phyloP scores from a whole-genome alignment of 2,797 vertebrate species.

The Paedocypris micromegethes region DNA sequence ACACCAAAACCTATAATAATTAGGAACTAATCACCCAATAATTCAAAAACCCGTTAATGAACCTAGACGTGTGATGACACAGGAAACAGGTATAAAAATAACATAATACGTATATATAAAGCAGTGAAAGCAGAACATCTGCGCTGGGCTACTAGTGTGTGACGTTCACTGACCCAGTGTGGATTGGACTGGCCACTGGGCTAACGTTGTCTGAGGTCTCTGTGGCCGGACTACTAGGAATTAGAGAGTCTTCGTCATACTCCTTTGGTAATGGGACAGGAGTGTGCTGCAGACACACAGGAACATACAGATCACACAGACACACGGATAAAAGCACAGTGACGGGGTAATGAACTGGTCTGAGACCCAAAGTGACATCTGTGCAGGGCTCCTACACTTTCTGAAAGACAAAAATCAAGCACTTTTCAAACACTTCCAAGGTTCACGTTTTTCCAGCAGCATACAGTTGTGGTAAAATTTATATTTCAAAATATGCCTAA shows the following conservation, averaged over 20 bases:
- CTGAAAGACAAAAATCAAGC: no score
- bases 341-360: constrained; percentile 25
- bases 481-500: no score
- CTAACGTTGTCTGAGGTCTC: constrained; percentile 99
- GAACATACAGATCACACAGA: constrained; percentile 32
- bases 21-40: no score
- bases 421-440: no score
- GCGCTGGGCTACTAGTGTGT: not conserved
- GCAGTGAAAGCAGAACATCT: constrained; percentile 19
- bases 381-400: not conserved
- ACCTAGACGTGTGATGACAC: constrained; percentile 14
- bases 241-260: constrained; percentile 92
- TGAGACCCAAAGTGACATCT: constrained; percentile 9
- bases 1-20: no score
- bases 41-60: no score
- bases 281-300: constrained; percentile 63
- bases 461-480: no score
- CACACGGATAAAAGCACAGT: constrained; percentile 34
- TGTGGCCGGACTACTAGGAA: constrained; percentile 94
- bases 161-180: constrained; percentile 83
- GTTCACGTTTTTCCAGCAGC: no score
- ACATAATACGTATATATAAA: constrained; percentile 36
- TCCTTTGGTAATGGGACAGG: constrained; percentile 81
- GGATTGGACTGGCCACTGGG: constrained; percentile 93
- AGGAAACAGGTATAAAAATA: constrained; percentile 35